Conservation (phyloP, 1,140 invertebrate species). For the Drosophila serrata region DNA sequence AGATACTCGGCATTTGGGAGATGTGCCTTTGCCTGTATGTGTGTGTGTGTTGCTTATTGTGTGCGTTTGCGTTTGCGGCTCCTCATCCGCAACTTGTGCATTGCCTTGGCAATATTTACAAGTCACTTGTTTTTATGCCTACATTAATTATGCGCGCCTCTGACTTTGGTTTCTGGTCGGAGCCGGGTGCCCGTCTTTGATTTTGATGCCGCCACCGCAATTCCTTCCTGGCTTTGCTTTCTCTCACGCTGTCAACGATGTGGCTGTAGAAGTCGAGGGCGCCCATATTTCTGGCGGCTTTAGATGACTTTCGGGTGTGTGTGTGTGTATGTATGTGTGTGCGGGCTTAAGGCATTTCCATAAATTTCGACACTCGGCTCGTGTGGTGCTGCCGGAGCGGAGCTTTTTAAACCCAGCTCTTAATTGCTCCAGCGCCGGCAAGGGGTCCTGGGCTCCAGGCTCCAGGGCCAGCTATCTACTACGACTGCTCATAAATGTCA, state of each 20-base stretch:
- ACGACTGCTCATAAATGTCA: conserved; percentile 75
- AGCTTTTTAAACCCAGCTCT: conserved; percentile 57
- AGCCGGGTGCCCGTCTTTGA: conserved; percentile 63
- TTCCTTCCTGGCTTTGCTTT: conserved; percentile 68
- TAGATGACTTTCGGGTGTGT: conserved; percentile 49
- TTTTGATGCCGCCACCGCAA: conserved; percentile 76
- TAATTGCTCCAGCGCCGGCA: conserved; percentile 62
- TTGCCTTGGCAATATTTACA: conserved; percentile 81
- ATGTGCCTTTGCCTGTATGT: neutral
- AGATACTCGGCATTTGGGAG: conserved; percentile 36
- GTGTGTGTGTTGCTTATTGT: conserved; percentile 1
- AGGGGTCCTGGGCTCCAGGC: conserved; percentile 25
- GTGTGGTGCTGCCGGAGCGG: conserved; percentile 42
- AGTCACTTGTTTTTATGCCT: conserved; percentile 84
- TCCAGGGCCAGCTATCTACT: conserved; percentile 17
- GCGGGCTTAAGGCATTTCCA: conserved; percentile 58
- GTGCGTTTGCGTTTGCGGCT: conserved; percentile 1
- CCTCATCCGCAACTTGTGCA: conserved; percentile 25
- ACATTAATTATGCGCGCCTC: conserved; percentile 83
- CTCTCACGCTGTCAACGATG: conserved; percentile 39
- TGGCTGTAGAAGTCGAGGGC: conserved; percentile 14
- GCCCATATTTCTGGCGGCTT: conserved; percentile 61
- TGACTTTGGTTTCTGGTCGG: conserved; percentile 71
- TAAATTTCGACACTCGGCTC: conserved; percentile 70
- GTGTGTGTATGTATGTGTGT: too few relatives aligned